Conservation (phyloP, 2,113 vertebrate genomes). For the Aythya baeri region DNA sequence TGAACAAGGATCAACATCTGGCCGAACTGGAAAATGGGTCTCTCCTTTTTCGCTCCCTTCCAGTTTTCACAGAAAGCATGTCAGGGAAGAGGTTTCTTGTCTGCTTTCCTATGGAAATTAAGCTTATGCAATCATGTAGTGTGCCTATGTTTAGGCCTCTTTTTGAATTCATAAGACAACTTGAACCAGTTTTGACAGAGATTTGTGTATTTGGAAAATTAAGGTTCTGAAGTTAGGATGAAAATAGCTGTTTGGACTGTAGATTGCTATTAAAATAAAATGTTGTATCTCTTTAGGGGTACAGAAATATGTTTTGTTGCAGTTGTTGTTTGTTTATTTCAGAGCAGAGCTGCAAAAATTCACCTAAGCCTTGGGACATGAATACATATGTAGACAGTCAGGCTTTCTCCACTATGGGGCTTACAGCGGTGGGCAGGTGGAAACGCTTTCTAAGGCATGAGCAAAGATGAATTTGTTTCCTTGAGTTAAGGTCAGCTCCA, state of each 20-base stretch:
- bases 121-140: not conserved
- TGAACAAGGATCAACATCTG: fast-evolving
- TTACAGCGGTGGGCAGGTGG: not conserved
- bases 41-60: not conserved
- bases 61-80: not conserved
- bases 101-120: not conserved
- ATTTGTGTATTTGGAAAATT: not conserved
- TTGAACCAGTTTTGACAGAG: not conserved
- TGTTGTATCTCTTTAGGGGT: not conserved
- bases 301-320: not conserved
- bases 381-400: not conserved
- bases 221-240: not conserved
- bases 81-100: not conserved
- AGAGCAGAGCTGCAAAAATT: not conserved
- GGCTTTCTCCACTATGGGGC: not conserved
- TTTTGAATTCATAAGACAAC: not conserved
- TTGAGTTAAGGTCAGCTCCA: not conserved
- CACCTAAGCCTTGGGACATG: fast-evolving
- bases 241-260: not conserved
- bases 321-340: not conserved
- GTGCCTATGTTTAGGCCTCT: not conserved
- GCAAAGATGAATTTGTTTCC: not conserved
- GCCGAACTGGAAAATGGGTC: not conserved
- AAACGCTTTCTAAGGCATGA: not conserved
- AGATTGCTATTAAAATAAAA: not conserved